Evolutionary conservation across 1,140 invertebrate genomes (phyloP).

Genomic region (Doryteuthis pealeii): DNA sequence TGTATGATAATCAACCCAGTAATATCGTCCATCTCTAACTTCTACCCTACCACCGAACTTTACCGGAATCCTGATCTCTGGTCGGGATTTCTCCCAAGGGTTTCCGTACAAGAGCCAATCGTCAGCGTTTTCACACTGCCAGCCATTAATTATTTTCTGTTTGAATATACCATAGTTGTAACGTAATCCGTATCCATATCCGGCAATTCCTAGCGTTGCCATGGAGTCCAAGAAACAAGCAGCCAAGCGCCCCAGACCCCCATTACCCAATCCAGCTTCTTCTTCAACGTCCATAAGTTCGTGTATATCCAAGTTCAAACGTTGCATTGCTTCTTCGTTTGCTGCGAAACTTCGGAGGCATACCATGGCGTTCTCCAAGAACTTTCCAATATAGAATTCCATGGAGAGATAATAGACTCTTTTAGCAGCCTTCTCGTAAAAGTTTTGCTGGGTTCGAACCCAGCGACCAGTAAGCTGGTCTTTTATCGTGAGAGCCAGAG

Average conservation of each 20-base stretch:
- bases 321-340: conserved; percentile 95
- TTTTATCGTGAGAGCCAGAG: conserved; percentile 91
- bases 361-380: conserved; percentile 97
- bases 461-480: conserved; percentile 95
- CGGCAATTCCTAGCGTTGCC: conserved; percentile 92
- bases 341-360: conserved; percentile 94
- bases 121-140: conserved; percentile 85
- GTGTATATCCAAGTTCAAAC: conserved; percentile 85
- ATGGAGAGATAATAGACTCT: conserved; percentile 96
- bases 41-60: conserved; percentile 93
- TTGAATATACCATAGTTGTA: conserved; percentile 99
- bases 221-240: conserved; percentile 98
- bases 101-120: conserved; percentile 94
- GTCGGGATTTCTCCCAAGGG: conserved; percentile 95
- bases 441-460: conserved; percentile 97
- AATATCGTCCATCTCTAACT: conserved; percentile 83
- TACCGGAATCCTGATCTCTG: conserved; percentile 86
- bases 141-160: conserved; percentile 91
- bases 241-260: conserved; percentile 91
- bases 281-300: conserved; percentile 92
- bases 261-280: conserved; percentile 97
- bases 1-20: conserved; percentile 73
- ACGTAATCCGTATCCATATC: conserved; percentile 97
- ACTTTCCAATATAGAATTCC: conserved; percentile 98
- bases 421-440: conserved; percentile 96